Evolutionary conservation across 2,888 invertebrate species (phyloP), one percentile per base, ranked within the genome.

Genomic region (Lissocephala sabroskyi): DNA sequence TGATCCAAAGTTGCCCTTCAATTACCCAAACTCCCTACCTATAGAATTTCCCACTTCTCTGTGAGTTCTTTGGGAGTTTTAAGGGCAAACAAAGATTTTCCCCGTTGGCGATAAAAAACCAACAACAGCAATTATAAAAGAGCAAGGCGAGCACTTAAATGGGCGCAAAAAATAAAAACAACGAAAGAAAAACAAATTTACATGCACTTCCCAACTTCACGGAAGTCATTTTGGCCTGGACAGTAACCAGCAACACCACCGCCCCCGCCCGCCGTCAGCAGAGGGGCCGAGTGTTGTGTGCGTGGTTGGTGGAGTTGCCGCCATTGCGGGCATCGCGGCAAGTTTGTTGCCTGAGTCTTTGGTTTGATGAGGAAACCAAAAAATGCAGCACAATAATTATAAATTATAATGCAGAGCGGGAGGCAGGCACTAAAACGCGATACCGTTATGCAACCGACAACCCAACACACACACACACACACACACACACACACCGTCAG

Each of bases 271-370:
- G n/a, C n/a, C n/a, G n/a, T n/a, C n/a, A n/a, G n/a, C n/a, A n/a
- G n/a, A n/a, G n/a, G n/a, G n/a, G n/a, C n/a, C n/a, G n/a, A n/a
- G n/a, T n/a, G n/a, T n/a, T n/a, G n/a, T n/a, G n/a, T n/a, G n/a
- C n/a, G n/a, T n/a, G 9, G 3, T 30, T n/a, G 13, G 37, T 48
- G 37, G 42, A 48, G 36, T 48, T 42, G 39, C 37, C 36, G 11
- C 14, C 28, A 35, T 43, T 45, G 30, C n/a, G n/a, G n/a, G n/a
- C n/a, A n/a, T n/a, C n/a, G 10, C 26, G 9, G 26, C 58, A 58
- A 64, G 79, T 79, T 73, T 53, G 78, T 65, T 77, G 64, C 78
- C 58, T 63, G 68, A 79, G 67, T 77, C 79, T 74, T 74, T 65
- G 52, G 71, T 33, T 47, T 30, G 64, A 49, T 14, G 23, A 40